Percentiles rank a stretch among this genome's conserved stretches.
Evolutionary conservation across 2,113 vertebrate species (phyloP).

Genomic region (Scartelaos histophorus): DNA sequence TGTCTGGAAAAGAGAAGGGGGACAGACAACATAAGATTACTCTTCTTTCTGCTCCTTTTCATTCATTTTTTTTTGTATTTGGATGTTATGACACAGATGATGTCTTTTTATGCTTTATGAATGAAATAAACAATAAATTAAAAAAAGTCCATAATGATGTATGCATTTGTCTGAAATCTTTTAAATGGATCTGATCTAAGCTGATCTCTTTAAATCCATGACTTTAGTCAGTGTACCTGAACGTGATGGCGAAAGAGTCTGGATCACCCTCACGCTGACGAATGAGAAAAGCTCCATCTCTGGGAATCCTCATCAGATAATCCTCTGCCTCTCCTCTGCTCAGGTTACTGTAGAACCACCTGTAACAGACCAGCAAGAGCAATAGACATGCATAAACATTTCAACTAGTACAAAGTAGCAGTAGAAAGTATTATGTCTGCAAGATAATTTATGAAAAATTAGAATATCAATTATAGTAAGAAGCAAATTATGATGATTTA

Average conservation of each 20-base stretch:
- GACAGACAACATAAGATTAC: too few relatives aligned
- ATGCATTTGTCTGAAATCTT: background rate
- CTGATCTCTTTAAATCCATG: background rate
- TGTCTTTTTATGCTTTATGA: too few relatives aligned
- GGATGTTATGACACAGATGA: too few relatives aligned
- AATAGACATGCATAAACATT: background rate
- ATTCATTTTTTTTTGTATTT: too few relatives aligned
- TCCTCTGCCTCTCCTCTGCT: constrained; percentile 95
- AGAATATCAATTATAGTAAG: too few relatives aligned
- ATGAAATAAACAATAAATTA: too few relatives aligned
- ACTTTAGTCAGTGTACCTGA: constrained; percentile 79
- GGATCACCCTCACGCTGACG: constrained; percentile 84
- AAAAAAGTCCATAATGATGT: too few relatives aligned
- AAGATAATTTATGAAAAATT: too few relatives aligned
- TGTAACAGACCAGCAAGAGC: constrained; percentile 46
- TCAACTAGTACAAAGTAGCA: background rate
- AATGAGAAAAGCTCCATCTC: constrained; percentile 95
- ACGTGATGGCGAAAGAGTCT: constrained; percentile 93
- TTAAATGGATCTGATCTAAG: background rate
- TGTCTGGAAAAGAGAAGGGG: too few relatives aligned
- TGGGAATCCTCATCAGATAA: constrained; percentile 91
- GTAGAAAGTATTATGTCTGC: background rate
- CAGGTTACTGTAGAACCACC: constrained; percentile 94
- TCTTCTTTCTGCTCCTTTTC: too few relatives aligned
- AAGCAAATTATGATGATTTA: too few relatives aligned